Evolutionary conservation across 2,888 invertebrate species (phyloP), one percentile per base, ranked within the genome.

Genomic region (Ephialtes manifestator): DNA sequence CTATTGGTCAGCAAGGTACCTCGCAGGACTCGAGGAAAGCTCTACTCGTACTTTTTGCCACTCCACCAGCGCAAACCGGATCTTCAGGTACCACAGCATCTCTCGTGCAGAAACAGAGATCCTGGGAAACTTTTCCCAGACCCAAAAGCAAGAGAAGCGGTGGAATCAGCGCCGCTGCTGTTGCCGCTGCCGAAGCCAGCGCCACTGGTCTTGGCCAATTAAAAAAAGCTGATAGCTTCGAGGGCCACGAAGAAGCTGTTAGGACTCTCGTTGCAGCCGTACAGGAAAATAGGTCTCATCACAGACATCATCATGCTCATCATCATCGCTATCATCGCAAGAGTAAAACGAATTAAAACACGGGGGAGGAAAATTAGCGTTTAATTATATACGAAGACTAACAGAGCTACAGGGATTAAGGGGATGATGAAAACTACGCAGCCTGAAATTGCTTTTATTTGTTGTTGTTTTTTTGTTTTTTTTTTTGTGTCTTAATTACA

Each of bases 211-310:
- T 93, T 10, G 93, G 93, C 39, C 95, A 94, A 35, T 90, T 96
- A 72, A 95, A 95, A 84, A 96, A 96, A 90, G 96, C 96, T 0
- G 96, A 96, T 89, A 96, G 96, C 90, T 96, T 96, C 90, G 96
- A 96, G 91, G 96, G 96, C 1, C 96, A 96, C 92, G 96, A 96
- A 92, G 96, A 96, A 90, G 96, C 96, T 1, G 96, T 96, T 1
- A 95, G 96, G 83, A 96, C 96, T 43, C 93, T 96, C 72, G 96
- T 96, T 5, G 96, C 96, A 4, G 96, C 96, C 63, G 96, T 96
- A 0, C 96, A 96, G 89, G 96, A 96, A 91, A 96, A 95, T 0
- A 93, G 96, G 78, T 94, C 95, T 88, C 96, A 95, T 90, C 89
- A 92, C 24, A 91, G 92, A 55, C 93, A 93, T 63, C 93, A 93